A percentile compares a stretch with the other conserved stretches of the same genome.
Evolutionary conservation across 2,888 invertebrate genomes (phyloP).

Genomic region (Achlya flavicornis): DNA sequence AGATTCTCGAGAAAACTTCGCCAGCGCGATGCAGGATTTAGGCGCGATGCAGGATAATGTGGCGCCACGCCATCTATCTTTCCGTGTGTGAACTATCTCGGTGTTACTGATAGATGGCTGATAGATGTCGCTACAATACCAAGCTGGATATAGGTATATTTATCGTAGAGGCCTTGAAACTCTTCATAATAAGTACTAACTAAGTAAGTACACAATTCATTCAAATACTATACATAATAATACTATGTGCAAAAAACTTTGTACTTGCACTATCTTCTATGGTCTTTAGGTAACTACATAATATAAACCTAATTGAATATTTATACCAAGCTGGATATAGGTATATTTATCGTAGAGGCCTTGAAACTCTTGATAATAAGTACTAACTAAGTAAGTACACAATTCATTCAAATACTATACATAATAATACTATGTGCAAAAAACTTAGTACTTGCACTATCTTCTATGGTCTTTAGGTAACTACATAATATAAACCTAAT

Average conservation of each 20-base stretch:
- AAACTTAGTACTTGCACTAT: too few species aligned
- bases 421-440: too few species aligned
- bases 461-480: too few species aligned
- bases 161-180: constrained; percentile 48
- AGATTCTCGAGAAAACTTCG: too few species aligned
- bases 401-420: too few species aligned
- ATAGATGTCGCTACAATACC: too few species aligned
- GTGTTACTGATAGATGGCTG: too few species aligned
- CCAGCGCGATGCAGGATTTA: too few species aligned
- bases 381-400: too few species aligned
- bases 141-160: constrained; percentile 16
- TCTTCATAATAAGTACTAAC: constrained; percentile 43
- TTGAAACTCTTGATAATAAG: constrained; percentile 54
- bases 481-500: not conserved
- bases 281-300: not conserved
- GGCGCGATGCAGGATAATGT: too few species aligned
- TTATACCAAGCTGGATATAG: not conserved
- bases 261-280: not conserved
- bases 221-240: not conserved
- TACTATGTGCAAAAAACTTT: not conserved
- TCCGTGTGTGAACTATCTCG: too few species aligned
- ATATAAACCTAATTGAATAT: not conserved
- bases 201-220: not conserved
- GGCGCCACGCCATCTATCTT: too few species aligned
- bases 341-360: constrained; percentile 39